Evolutionary conservation across 2,797 vertebrate genomes (phyloP).

Genomic region (Zalophus californianus): DNA sequence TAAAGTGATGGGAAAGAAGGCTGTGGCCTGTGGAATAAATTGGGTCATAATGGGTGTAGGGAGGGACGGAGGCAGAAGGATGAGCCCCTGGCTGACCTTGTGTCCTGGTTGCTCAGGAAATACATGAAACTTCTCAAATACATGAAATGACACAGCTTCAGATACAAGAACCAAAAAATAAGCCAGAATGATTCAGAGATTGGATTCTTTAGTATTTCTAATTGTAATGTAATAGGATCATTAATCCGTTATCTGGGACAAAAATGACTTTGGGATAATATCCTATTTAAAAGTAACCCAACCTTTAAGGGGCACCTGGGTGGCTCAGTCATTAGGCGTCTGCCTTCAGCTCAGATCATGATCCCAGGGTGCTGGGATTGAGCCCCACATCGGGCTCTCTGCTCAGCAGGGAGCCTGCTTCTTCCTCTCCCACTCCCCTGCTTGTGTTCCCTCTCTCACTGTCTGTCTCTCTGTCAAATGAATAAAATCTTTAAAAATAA

Average conservation of each 20-base stretch:
- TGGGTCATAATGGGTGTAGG: not conserved
- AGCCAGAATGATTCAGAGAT: not conserved
- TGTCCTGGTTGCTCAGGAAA: constrained; percentile 11
- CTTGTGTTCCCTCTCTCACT: too few species aligned
- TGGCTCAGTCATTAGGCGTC: too few species aligned
- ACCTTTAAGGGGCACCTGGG: too few species aligned
- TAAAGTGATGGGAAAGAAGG: not conserved
- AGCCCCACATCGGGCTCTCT: too few species aligned
- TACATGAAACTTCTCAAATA: not conserved
- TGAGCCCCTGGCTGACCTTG: not conserved
- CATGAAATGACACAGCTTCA: not conserved
- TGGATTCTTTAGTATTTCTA: not conserved
- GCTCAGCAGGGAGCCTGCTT: too few species aligned
- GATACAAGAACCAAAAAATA: not conserved
- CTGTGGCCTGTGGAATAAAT: not conserved
- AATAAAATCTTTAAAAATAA: too few species aligned
- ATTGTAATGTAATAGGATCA: not conserved
- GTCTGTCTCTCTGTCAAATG: too few species aligned
- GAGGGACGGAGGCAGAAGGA: not conserved
- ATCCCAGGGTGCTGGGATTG: too few species aligned
- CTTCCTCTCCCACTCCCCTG: too few species aligned
- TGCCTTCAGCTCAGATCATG: too few species aligned
- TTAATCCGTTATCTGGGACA: not conserved
- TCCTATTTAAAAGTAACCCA: constrained; percentile 1
- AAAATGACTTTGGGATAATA: constrained; percentile 18